Conservation (phyloP, 2,113 vertebrate species). For the Lagenorhynchus albirostris region DNA sequence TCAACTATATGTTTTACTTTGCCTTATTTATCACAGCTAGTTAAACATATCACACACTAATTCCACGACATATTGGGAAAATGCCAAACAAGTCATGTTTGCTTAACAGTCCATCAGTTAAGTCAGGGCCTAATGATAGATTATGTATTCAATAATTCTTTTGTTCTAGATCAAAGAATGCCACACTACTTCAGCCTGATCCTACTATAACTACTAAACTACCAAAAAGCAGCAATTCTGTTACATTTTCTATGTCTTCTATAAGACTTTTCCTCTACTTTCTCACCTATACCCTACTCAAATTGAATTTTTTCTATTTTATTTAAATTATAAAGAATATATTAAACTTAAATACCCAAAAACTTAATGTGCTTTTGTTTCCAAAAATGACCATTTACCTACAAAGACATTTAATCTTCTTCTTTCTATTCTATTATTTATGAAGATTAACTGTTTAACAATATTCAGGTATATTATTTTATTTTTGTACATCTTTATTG, state of each 20-base stretch:
- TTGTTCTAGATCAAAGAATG: conserved; percentile 38
- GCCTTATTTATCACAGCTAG: neutral
- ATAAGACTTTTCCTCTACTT: neutral
- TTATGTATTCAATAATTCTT: conserved; percentile 20
- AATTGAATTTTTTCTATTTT: conserved; percentile 1
- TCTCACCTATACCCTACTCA: neutral
- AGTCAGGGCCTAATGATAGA: conserved; percentile 22
- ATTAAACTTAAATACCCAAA: neutral
- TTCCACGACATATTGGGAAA: neutral
- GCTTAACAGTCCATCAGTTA: conserved; percentile 38
- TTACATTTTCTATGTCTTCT: neutral
- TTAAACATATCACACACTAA: conserved; percentile 23
- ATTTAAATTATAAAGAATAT: neutral
- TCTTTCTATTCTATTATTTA: neutral
- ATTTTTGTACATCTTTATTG: neutral
- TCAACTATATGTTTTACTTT: conserved; percentile 42
- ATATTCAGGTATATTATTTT: neutral
- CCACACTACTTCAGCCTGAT: neutral
- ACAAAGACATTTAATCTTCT: neutral
- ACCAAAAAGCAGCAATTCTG: neutral
- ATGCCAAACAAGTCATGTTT: conserved; percentile 24
- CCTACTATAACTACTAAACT: neutral
- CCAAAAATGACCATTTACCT: neutral
- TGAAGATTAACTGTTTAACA: neutral
- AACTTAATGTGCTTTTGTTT: neutral